Evolutionary conservation across 2,113 vertebrate genomes (phyloP).

Genomic region (Sturnira hondurensis): DNA sequence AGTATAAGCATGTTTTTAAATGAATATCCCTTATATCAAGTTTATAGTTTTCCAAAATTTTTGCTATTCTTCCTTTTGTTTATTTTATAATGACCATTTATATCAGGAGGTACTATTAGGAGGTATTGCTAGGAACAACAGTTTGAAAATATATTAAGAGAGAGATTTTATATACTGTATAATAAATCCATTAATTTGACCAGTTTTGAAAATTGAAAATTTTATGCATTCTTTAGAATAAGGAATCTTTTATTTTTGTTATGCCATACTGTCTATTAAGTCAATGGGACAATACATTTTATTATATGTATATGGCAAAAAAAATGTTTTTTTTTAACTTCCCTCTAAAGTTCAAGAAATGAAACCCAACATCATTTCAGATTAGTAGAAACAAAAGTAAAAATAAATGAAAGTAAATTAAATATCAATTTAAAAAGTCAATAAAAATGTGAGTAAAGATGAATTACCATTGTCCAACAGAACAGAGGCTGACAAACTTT

Average conservation of each 20-base stretch:
- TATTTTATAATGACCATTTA: not conserved
- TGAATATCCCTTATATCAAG: not conserved
- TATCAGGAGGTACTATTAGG: not conserved
- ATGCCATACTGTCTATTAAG: not conserved
- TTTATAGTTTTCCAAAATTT: not conserved
- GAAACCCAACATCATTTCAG: not conserved
- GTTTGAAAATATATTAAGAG: not conserved
- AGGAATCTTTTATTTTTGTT: conserved; percentile 6
- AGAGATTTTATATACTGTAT: not conserved
- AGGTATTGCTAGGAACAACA: not conserved
- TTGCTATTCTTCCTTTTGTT: not conserved
- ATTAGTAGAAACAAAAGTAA: not conserved
- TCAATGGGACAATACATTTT: not conserved
- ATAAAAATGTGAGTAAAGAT: not conserved
- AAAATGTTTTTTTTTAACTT: not conserved
- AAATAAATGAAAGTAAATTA: not conserved
- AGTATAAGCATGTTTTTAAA: not conserved
- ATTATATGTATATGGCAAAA: not conserved
- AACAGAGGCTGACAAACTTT: not conserved
- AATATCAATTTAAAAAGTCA: not conserved
- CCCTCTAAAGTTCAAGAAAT: not conserved
- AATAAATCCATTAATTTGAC: not conserved
- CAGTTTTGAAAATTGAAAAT: conserved; percentile 5
- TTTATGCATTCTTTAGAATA: conserved; percentile 25
- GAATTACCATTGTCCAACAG: not conserved